These are phyloP conservation scores for Strigops habroptila DNA, from an alignment of 2,113 vertebrate genomes.

Conservation along the genomic window DNA sequence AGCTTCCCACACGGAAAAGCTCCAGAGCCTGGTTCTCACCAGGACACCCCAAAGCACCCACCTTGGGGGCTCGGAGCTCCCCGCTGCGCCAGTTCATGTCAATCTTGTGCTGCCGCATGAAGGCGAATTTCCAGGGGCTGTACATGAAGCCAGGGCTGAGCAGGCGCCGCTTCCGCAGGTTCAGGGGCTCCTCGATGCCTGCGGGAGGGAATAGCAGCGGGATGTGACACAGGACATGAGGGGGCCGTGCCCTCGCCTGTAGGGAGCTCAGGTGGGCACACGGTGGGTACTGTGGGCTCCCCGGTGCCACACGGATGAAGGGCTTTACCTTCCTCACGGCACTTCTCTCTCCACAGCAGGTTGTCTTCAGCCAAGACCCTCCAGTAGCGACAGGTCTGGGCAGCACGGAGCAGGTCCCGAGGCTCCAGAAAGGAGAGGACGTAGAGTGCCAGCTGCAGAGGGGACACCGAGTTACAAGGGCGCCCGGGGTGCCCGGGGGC, in stretches of 20 bases:
- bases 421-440: slow-evolving; percentile 59
- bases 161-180: slow-evolving; percentile 46
- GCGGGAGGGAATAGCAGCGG: rapidly evolving
- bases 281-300: neutral
- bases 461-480: neutral
- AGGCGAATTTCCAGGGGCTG: slow-evolving; percentile 70
- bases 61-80: slow-evolving; percentile 66
- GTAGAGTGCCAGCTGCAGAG: slow-evolving; percentile 19
- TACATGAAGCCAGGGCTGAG: slow-evolving; percentile 67
- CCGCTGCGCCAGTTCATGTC: slow-evolving; percentile 69
- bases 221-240: rapidly evolving
- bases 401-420: slow-evolving; percentile 57
- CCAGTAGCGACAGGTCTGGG: slow-evolving; percentile 67
- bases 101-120: slow-evolving; percentile 63
- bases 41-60: neutral
- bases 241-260: neutral
- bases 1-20: neutral
- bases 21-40: neutral
- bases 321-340: slow-evolving; percentile 50
- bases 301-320: neutral
- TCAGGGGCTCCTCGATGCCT: slow-evolving; percentile 66
- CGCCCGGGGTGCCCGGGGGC: rapidly evolving
- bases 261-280: neutral
- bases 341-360: slow-evolving; percentile 70
- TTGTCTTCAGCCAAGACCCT: slow-evolving; percentile 55